These are phyloP conservation scores for Kuschelorhynchus macadamiae DNA, from an alignment of 2,888 invertebrate species.

Conservation along the genomic window DNA sequence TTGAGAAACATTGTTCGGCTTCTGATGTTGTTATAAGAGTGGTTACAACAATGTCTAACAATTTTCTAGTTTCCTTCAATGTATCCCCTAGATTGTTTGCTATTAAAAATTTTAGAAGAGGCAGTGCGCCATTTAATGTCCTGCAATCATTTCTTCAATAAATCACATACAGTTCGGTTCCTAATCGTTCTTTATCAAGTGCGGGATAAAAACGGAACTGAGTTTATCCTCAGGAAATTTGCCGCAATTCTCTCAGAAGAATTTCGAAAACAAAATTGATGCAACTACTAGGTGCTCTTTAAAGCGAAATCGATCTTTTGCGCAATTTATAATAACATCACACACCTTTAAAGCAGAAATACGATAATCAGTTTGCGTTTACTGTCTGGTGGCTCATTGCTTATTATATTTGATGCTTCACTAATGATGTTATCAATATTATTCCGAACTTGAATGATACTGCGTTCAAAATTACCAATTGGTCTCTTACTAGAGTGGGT, in stretches of 20 bases:
- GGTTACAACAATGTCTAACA: constrained; percentile 54
- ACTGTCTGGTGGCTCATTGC: constrained; percentile 18
- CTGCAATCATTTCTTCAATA: constrained; percentile 54
- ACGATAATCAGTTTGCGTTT: neutral
- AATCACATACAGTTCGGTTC: constrained; percentile 53
- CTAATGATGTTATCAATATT: constrained; percentile 19
- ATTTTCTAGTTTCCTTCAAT: constrained; percentile 54
- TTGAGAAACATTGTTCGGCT: constrained; percentile 41
- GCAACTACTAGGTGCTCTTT: constrained; percentile 54
- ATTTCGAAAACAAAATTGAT: constrained; percentile 51
- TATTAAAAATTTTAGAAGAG: constrained; percentile 43
- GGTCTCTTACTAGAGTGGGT: constrained; percentile 21
- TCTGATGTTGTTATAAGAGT: constrained; percentile 55
- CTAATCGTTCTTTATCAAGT: constrained; percentile 52
- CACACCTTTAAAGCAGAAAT: constrained; percentile 41
- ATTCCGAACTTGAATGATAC: constrained; percentile 51
- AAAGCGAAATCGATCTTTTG: constrained; percentile 54
- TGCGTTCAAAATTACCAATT: constrained; percentile 35
- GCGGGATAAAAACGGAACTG: constrained; percentile 43
- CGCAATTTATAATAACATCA: constrained; percentile 53
- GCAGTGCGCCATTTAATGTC: constrained; percentile 45
- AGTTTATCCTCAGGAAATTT: constrained; percentile 47
- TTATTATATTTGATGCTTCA: constrained; percentile 14
- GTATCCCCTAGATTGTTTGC: neutral
- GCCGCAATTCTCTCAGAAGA: constrained; percentile 46